Evolutionary conservation across 2,113 vertebrate species (phyloP), one percentile per base, ranked within the genome.

Genomic region (Paracanthobrama guichenoti): DNA sequence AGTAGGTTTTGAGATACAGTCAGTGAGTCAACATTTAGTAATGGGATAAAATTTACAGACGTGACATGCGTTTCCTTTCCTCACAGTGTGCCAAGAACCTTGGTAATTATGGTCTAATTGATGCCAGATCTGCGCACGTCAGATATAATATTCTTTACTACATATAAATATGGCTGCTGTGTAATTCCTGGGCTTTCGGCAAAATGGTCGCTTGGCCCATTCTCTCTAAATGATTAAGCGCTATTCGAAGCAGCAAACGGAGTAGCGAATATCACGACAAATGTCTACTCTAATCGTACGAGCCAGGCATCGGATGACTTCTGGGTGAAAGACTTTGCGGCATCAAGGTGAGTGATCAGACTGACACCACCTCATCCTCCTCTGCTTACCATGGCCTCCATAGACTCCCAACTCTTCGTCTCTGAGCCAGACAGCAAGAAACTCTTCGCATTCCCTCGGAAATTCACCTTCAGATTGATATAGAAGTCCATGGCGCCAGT

Each of bases 361-460:
- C 53, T 71, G 83, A 57, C 64, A 48, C 59, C 78, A 39, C 39
- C 42, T 53, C 48, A 22, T 13, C 72, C 9, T 26, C 24, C 20
- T 75, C 22, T 79, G 86, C 96, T 97, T 90, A 98, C 97, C 97
- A 96, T 97, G 88, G 96, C 96, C 93, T 98, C 97, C 86, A 98
- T 94, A 44, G 96, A 96, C 81, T 96, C 96, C 97, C 97, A 99
- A 59, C 96, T 95, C 89, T 96, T 97, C 86, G 90, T 95, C 88
- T 93, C 93, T 14, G 96, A 94, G 89, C 97, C 95, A 0, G 96
- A 96, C 87, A 98, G 93, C 55, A 97, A 90, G 66, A 95, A 93
- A 91, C 92, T 94, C 88, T 93, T 94, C 46, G 91, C 90, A 88
- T 94, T 95, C 26, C 94, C 94, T 66, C 93, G 90, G 87, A 95